These are phyloP conservation scores for Deladenus siricidicola DNA, from an alignment of 2,888 invertebrate species.

Conservation along the genomic window DNA sequence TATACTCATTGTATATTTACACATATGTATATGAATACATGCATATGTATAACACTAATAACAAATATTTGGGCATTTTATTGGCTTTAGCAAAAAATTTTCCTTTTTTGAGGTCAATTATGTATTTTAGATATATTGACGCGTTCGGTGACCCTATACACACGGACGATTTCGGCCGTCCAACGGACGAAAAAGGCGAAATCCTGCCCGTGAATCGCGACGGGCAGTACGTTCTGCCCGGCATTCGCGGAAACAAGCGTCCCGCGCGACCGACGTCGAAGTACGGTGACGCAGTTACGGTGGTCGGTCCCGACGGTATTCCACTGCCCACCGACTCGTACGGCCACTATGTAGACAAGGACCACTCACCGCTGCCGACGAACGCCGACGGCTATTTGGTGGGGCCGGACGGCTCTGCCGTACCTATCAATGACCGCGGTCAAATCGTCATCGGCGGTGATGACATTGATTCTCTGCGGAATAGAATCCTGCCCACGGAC, in stretches of 20 bases:
- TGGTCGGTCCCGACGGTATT: conserved; percentile 20
- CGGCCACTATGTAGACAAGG: conserved; percentile 32
- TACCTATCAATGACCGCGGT: conserved; percentile 26
- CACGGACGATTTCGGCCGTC: conserved; percentile 25
- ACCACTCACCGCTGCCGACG: conserved; percentile 32
- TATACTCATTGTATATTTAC: too few relatives aligned
- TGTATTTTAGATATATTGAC: conserved; percentile 22
- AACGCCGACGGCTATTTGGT: conserved; percentile 22
- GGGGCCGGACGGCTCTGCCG: conserved; percentile 27
- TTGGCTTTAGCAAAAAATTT: too few relatives aligned
- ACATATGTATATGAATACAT: too few relatives aligned
- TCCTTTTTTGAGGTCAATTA: too few relatives aligned
- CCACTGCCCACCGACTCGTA: conserved; percentile 27
- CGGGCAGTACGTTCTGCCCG: conserved; percentile 1
- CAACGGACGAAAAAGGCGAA: conserved; percentile 23
- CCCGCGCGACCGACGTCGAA: neutral
- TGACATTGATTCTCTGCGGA: neutral
- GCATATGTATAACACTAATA: too few relatives aligned
- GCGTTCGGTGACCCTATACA: conserved; percentile 27
- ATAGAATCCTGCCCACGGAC: conserved; percentile 28
- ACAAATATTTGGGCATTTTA: too few relatives aligned
- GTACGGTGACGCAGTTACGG: neutral
- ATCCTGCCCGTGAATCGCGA: conserved; percentile 17
- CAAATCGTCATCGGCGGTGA: conserved; percentile 21
- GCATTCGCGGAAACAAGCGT: neutral